A percentile compares a stretch with the other conserved stretches of the same genome.
Evolutionary conservation across 2,797 vertebrate genomes (phyloP).

Genomic region (Pterois miles): DNA sequence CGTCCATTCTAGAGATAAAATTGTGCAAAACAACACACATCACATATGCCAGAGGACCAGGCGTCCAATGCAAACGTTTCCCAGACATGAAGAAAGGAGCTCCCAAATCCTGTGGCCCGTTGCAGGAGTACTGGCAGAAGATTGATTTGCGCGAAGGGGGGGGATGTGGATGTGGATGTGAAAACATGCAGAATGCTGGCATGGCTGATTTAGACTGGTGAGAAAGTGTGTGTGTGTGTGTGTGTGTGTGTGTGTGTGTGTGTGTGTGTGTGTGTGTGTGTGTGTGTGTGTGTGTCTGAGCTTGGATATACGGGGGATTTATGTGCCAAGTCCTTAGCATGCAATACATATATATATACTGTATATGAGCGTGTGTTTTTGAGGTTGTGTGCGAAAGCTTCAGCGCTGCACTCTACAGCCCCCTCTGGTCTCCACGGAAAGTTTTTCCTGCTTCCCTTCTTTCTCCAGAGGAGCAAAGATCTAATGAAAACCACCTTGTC

Average conservation of each 20-base stretch:
- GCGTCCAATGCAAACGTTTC: conserved; percentile 57
- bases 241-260: conserved; percentile 16
- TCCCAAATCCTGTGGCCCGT: conserved; percentile 47
- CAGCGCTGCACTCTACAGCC: conserved; percentile 33
- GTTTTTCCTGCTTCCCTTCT: conserved; percentile 42
- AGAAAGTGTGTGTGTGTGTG: conserved; percentile 30
- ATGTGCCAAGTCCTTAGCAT: conserved; percentile 51
- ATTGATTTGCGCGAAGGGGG: conserved; percentile 47
- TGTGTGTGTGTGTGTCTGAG: conserved; percentile 19
- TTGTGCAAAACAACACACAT: conserved; percentile 58
- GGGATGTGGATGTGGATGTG: no score
- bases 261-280: background rate
- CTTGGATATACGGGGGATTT: conserved; percentile 1
- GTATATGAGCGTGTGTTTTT: conserved; percentile 22
- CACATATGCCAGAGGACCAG: conserved; percentile 48
- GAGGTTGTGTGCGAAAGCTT: conserved; percentile 40
- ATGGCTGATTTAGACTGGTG: conserved; percentile 54
- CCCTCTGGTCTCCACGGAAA: conserved; percentile 55
- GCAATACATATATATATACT: conserved; percentile 31
- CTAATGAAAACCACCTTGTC: conserved; percentile 79
- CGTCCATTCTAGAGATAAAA: conserved; percentile 49
- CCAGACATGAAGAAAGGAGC: conserved; percentile 56
- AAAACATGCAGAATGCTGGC: conserved; percentile 54
- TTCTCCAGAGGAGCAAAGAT: conserved; percentile 55
- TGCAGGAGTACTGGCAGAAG: conserved; percentile 43